Conservation (phyloP, 1,140 invertebrate genomes). For the Littorina saxatilis region DNA sequence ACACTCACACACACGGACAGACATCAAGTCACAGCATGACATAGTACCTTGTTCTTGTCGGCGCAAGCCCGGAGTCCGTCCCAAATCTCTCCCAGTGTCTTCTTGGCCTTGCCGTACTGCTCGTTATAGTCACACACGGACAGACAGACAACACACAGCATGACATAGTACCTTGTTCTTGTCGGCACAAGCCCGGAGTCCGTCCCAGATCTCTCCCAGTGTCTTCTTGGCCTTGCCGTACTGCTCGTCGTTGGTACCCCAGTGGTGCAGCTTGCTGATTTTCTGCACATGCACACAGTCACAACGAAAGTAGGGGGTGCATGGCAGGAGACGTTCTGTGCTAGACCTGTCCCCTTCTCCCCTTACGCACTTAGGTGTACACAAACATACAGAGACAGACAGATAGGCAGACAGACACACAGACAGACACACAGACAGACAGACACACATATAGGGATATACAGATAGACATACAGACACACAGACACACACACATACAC, state of each 20-base stretch:
- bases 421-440: too few relatives aligned
- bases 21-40: too few relatives aligned
- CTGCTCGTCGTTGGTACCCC: conserved; percentile 27
- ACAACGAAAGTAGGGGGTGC: background rate
- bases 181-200: conserved; percentile 40
- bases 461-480: background rate
- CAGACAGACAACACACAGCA: too few relatives aligned
- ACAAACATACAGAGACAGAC: too few relatives aligned
- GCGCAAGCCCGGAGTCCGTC: conserved; percentile 38
- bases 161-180: conserved; percentile 46
- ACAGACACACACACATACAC: conserved; percentile 1
- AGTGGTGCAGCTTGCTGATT: conserved; percentile 38
- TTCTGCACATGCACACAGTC: conserved; percentile 19
- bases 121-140: too few relatives aligned
- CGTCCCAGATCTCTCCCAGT: conserved; percentile 33
- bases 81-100: conserved; percentile 29
- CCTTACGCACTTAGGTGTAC: background rate
- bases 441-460: background rate
- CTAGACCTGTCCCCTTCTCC: background rate
- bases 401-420: too few relatives aligned
- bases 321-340: background rate
- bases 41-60: conserved; percentile 46
- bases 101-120: conserved; percentile 29
- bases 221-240: conserved; percentile 33
- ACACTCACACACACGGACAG: too few relatives aligned